Percentiles rank a stretch among this genome's conserved stretches.
Conservation (phyloP, 2,113 vertebrate species). For the Catharus bicknelli region DNA sequence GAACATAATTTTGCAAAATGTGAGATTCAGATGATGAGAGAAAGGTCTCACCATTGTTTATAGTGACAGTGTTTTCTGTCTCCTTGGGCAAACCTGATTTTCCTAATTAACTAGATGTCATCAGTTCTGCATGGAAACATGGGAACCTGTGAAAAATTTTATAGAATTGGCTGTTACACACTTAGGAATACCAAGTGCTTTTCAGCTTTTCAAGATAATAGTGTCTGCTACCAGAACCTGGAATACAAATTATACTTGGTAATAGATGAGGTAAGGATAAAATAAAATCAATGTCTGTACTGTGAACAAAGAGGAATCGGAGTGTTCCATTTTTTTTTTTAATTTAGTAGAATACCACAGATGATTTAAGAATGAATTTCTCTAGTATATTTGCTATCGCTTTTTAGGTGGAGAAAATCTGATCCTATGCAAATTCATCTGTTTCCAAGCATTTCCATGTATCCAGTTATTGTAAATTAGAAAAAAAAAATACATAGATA, state of each 20-base stretch:
- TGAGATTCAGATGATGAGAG: not conserved
- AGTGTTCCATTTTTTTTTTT: not conserved
- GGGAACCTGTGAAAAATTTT: not conserved
- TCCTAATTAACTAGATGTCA: not conserved
- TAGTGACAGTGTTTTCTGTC: not conserved
- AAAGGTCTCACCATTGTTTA: not conserved
- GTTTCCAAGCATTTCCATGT: not conserved
- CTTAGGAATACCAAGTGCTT: not conserved
- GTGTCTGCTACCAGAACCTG: not conserved
- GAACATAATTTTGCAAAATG: not conserved
- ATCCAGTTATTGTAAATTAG: not conserved
- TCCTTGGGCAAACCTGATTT: not conserved
- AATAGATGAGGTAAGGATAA: not conserved
- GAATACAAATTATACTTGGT: not conserved
- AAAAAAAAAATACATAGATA: not conserved
- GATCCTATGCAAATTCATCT: not conserved
- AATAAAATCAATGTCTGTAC: not conserved
- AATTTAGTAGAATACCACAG: not conserved
- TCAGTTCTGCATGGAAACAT: not conserved
- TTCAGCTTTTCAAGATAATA: conserved; percentile 2
- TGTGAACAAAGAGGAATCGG: not conserved
- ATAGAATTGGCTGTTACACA: not conserved
- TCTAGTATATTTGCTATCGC: not conserved
- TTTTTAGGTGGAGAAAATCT: not conserved
- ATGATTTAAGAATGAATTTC: not conserved